Percentiles rank a stretch among this genome's conserved stretches.
Evolutionary conservation across 2,888 invertebrate species (phyloP).

Genomic region (Clunio marinus): DNA sequence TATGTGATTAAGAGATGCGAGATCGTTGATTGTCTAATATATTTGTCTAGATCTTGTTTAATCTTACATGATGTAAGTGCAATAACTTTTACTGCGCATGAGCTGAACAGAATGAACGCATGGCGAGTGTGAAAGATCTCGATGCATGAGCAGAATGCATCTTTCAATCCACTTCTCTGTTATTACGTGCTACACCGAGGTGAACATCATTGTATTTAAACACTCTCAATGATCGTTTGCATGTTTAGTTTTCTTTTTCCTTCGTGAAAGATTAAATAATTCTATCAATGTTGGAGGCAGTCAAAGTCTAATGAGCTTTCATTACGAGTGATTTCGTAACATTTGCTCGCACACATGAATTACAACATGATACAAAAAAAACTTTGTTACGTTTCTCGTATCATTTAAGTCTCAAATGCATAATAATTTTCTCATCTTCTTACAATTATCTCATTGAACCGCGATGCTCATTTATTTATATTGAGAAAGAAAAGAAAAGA

Average conservation of each 20-base stretch:
- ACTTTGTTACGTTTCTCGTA: not conserved
- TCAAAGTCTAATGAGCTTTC: not conserved
- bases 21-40: too few species aligned
- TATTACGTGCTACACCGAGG: too few species aligned
- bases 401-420: not conserved
- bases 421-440: conserved; percentile 21
- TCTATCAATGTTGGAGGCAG: not conserved
- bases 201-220: too few species aligned
- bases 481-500: conserved; percentile 7
- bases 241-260: too few species aligned
- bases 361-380: too few species aligned
- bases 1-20: too few species aligned
- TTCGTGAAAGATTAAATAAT: too few species aligned
- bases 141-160: conserved; percentile 18
- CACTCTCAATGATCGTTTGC: too few species aligned
- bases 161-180: too few species aligned
- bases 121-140: not conserved
- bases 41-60: too few species aligned
- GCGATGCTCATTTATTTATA: too few species aligned
- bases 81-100: conserved; percentile 2
- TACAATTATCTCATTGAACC: conserved; percentile 14
- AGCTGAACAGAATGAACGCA: not conserved
- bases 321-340: conserved; percentile 13
- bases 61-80: too few species aligned
- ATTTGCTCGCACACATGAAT: not conserved